phyloP scores from a whole-genome alignment of 2,113 vertebrate species.

The Lepus americanus region DNA sequence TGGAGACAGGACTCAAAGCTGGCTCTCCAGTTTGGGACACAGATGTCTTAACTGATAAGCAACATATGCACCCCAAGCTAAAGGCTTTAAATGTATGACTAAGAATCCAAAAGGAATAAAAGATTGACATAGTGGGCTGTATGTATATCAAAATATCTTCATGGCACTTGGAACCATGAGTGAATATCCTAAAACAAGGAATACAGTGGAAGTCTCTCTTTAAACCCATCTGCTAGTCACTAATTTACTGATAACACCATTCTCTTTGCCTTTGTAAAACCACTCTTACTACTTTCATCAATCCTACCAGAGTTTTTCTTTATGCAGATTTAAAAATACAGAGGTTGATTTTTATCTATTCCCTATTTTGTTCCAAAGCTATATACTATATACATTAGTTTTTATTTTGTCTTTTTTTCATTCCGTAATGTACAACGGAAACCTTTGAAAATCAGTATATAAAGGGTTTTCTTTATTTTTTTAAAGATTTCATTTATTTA shows the following conservation, averaged over 20 bases:
- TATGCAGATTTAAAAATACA: not conserved
- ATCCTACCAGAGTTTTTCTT: not conserved
- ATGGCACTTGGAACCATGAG: not conserved
- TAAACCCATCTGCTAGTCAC: not conserved
- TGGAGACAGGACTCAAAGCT: no score
- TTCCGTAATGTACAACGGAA: not conserved
- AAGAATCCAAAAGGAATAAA: slow-evolving; percentile 13
- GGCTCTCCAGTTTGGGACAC: no score
- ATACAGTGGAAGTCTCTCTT: not conserved
- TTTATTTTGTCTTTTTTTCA: slow-evolving; percentile 11
- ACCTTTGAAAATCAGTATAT: not conserved
- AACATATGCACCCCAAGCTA: no score
- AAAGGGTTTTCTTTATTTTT: not conserved
- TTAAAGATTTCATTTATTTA: not conserved
- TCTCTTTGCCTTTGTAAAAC: not conserved
- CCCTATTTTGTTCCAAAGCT: not conserved
- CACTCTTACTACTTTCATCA: not conserved
- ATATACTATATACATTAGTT: not conserved
- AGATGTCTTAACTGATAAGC: no score
- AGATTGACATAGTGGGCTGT: not conserved
- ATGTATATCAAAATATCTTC: not conserved
- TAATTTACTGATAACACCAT: not conserved
- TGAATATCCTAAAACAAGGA: not conserved
- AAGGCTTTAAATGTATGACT: not conserved
- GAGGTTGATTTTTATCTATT: not conserved